Evolutionary conservation across 1,140 invertebrate species (phyloP), one percentile per base, ranked within the genome.

Genomic region (Batillaria attramentaria): DNA sequence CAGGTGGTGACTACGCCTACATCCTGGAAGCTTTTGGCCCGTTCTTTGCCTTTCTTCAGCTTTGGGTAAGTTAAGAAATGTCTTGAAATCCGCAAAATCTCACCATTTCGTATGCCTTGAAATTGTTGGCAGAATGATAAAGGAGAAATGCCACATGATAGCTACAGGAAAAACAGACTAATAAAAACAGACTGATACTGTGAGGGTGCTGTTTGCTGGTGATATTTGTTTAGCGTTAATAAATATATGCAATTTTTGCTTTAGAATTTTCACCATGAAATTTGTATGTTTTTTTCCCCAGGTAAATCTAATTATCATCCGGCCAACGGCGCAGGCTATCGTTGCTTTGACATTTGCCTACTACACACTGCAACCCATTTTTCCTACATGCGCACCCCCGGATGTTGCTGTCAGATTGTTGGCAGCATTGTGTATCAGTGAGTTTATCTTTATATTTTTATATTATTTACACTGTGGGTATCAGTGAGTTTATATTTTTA

Each of bases 1-100:
- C 97, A 39, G 98, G 98, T 6, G 98, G 97, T 6, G 98, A 99
- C 92, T 99, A 99, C 90, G 96, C 97, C 0, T 99, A 99, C 88
- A 97, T 99, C 60, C 94, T 94, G 75, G 95, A 97, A 88, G 96
- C 97, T 0, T 99, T 92, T 96, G 98, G 42, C 0, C 93, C 95
- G 3, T 91, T 99, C 35, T 95, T 95, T 0, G 95, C 97, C 0
- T 99, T 99, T 90, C 92, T 99, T 92, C 99, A 54, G 60, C 83
- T 90, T 18, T 91, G 90, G 90, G 88, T 89, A 84, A 75, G 84
- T n/a, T n/a, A n/a, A n/a, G 79, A 57, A 20, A n/a, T 42, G 24
- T 43, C 5, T 39, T 31, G n/a, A 20, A n/a, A n/a, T n/a, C n/a
- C n/a, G n/a, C n/a, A n/a, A n/a, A n/a, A n/a, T n/a, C n/a, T n/a